Evolutionary conservation across 2,888 invertebrate genomes (phyloP), one percentile per base, ranked within the genome.

Genomic region (Agrotis clavis): DNA sequence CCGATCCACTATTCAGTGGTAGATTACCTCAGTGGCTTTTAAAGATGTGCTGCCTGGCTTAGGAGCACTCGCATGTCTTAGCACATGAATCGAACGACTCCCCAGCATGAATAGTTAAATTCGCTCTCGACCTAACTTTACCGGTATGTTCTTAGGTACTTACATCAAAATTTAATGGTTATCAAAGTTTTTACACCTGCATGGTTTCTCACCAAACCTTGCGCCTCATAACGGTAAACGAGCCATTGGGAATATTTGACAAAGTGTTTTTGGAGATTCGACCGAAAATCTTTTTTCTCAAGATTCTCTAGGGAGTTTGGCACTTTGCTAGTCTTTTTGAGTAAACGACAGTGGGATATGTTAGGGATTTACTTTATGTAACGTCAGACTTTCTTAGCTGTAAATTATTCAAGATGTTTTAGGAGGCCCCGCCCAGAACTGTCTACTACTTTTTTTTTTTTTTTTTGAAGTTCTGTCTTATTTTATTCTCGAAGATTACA

Each of bases 101-200:
- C 16, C 30, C 57, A 47, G 7, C 60, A 78, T 80, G 79, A 82
- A 80, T 80, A 16, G 35, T 80, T 80, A 82, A 79, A 67, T 60
- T 73, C 69, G 50, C 74, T 74, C 48, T 63, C 65, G 63, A 63
- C 63, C 68, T 56, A 64, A 63, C 54, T 66, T 53, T 48, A 68
- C 51, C 45, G 16, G 41, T 66, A 47, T 45, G 21, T 35, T 60
- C 25, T 68, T 56, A 63, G 62, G 61, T 59, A 57, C 67, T 67
- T n/a, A 35, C 54, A 63, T 78, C 61, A 70, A 74, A 71, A 14
- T 67, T 71, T 71, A 57, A 79, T 63, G 62, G 53, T 16, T 70
- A 70, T 70, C 11, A 61, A 35, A 73, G 56, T 72, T 59, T 61
- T 18, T 53, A 47, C 41, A 73, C 73, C n/a, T 50, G n/a, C 67